Evolutionary conservation across 1,140 invertebrate genomes (phyloP).

Genomic region (Thaumatotibia leucotreta): DNA sequence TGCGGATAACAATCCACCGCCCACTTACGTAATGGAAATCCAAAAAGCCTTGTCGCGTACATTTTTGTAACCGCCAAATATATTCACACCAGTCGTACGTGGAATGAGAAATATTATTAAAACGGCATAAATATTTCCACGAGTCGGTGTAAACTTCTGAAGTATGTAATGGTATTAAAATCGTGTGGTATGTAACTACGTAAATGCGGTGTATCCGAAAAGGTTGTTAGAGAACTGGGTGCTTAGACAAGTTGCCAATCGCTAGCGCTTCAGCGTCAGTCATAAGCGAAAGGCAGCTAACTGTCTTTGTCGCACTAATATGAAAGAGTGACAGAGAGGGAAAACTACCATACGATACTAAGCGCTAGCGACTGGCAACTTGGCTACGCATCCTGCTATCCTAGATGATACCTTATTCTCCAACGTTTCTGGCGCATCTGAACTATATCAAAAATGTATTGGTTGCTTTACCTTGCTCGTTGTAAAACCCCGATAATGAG

Average conservation of each 20-base stretch:
- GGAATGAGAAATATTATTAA: constrained; percentile 17
- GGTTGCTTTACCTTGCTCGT: no score
- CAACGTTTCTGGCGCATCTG: background rate
- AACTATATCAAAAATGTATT: no score
- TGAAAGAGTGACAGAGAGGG: no score
- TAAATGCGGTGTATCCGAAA: constrained; percentile 20
- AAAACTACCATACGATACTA: no score
- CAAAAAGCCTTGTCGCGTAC: constrained; percentile 4
- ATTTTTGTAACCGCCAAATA: constrained; percentile 9
- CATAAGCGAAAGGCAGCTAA: no score
- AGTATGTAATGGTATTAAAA: constrained; percentile 23
- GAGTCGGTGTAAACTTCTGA: constrained; percentile 33
- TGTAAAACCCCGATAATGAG: no score
- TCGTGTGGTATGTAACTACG: background rate
- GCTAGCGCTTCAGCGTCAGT: no score
- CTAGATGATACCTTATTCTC: background rate
- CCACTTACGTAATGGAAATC: constrained; percentile 8
- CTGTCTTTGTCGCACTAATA: no score
- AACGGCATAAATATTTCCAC: constrained; percentile 29
- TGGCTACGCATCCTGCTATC: no score
- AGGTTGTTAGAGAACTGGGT: constrained; percentile 26
- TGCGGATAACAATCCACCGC: background rate
- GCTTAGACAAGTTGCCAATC: no score
- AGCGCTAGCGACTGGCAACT: no score
- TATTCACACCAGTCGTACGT: constrained; percentile 20